These are phyloP conservation scores for Chloroceryle inda DNA, from an alignment of 2,797 vertebrate genomes.

Conservation along the genomic window DNA sequence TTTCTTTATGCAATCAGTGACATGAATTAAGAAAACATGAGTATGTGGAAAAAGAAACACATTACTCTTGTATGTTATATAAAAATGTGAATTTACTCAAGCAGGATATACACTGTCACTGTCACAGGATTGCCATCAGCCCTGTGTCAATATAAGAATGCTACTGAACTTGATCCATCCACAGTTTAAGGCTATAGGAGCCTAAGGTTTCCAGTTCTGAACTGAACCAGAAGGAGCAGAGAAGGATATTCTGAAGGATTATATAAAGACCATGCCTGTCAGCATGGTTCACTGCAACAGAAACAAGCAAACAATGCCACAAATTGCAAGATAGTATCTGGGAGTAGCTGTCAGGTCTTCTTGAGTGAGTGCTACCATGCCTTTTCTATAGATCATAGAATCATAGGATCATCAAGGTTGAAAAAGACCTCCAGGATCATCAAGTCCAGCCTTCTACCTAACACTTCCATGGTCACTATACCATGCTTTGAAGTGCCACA, in stretches of 20 bases:
- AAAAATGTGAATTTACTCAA: neutral
- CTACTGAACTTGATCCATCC: neutral
- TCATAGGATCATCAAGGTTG: no score
- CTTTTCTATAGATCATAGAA: neutral
- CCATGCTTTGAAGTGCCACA: no score
- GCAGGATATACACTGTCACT: neutral
- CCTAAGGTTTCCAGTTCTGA: neutral
- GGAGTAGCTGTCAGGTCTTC: neutral
- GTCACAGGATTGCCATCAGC: accelerated
- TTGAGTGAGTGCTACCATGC: neutral
- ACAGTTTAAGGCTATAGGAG: neutral
- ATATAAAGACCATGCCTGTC: neutral
- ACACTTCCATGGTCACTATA: no score
- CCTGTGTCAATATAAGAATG: neutral
- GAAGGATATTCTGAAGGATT: neutral
- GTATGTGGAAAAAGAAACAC: neutral
- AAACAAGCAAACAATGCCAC: neutral
- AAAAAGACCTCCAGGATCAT: no score
- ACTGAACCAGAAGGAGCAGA: neutral
- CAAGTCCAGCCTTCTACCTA: no score
- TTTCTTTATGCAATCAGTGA: neutral
- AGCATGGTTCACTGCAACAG: neutral
- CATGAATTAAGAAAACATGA: neutral
- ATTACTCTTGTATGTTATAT: neutral
- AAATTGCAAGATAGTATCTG: neutral